Percentiles rank a stretch among this genome's conserved stretches.
Conservation (phyloP, 2,113 vertebrate species). For the Egretta garzetta region DNA sequence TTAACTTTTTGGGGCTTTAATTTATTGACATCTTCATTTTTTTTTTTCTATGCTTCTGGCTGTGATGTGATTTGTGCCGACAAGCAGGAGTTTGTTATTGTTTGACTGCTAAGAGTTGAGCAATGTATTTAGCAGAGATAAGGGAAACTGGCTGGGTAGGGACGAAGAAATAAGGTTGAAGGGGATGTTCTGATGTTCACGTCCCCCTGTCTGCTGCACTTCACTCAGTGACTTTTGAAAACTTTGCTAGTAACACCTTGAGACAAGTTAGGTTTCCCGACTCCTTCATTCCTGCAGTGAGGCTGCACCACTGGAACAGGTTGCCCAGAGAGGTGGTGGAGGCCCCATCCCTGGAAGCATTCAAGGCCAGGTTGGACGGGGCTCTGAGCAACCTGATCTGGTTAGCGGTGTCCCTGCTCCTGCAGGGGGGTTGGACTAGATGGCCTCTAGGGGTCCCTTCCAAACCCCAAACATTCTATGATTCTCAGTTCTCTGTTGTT, state of each 20-base stretch:
- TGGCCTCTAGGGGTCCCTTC: too few relatives aligned
- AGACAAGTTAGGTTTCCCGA: not conserved
- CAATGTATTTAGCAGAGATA: not conserved
- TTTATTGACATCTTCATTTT: not conserved
- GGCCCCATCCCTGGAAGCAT: too few relatives aligned
- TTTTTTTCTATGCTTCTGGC: fast-evolving
- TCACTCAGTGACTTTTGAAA: not conserved
- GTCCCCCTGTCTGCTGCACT: not conserved
- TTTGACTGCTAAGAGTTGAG: not conserved
- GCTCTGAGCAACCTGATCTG: too few relatives aligned
- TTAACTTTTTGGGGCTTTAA: not conserved
- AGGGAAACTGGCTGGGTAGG: not conserved
- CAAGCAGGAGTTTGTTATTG: not conserved
- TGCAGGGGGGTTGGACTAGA: too few relatives aligned
- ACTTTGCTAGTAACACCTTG: not conserved
- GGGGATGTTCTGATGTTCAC: not conserved
- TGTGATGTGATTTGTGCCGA: not conserved
- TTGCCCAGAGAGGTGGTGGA: too few relatives aligned
- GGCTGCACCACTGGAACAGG: not conserved
- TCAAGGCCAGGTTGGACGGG: too few relatives aligned
- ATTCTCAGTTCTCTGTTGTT: not conserved
- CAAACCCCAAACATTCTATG: too few relatives aligned
- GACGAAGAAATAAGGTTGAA: not conserved
- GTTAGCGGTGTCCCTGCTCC: too few relatives aligned
- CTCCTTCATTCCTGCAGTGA: not conserved